Base-by-base conservation (phyloP, 2,113 vertebrate genomes). In the Ochotona curzoniae region DNA sequence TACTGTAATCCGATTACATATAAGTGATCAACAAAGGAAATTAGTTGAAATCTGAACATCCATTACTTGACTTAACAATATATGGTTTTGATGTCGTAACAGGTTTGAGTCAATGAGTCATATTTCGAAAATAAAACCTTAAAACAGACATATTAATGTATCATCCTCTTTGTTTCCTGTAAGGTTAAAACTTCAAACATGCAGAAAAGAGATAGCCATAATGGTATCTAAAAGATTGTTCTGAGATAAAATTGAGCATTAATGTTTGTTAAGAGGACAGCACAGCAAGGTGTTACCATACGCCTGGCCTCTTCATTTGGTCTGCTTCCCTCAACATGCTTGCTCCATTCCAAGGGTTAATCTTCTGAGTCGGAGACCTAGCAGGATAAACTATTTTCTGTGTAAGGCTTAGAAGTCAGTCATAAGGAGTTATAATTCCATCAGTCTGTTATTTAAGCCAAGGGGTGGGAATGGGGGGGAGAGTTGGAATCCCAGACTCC, bases 111-210 rank as follows among this genome's bases (percentile, higher is more conserved):
- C 3, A 67, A 64, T 79, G 51, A 79, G 9, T 69, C 44, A 44
- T 51, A 74, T 81, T 76, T 84, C 66, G 51, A 4, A 71, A 87
- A 87, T 67, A 61, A 64, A 64, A 80, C 0, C 2, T 2, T 84
- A 15, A 80, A 83, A 61, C 44, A 83, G 74, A 78, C 67, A 74
- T 83, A 80, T n/a, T 67, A 79, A 67, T 73, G 57, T 87, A 14
- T 70, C 70, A 64, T 64, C 9, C 10, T 4, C 74, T 17, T 26
- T 57, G 7, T 47, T 79, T 13, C 61, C 51, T 71, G 4, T 67
- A 7, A 57, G 30, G 2, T 69, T 30, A 81, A 83, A 92, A 61
- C 26, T 83, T 80, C 23, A 87, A 83, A 20, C 20, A 74, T 17
- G 23, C 23, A 51, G 49, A 49, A 2, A 47, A 83, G 17, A 51